Conservation (phyloP, 2,888 invertebrate genomes). For the Caprella mutica region DNA sequence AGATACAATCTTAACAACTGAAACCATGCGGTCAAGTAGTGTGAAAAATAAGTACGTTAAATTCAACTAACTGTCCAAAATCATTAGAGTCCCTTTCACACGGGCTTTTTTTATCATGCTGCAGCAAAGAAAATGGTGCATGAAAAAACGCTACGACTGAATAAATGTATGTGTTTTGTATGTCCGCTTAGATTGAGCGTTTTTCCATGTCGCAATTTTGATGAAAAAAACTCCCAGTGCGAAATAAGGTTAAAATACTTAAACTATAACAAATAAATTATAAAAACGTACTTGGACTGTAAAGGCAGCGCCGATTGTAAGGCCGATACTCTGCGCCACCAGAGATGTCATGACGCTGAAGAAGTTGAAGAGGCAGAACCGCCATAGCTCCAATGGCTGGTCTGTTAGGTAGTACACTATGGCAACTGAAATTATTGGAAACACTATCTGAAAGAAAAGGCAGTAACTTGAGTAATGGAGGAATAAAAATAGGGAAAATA, state of each 20-base stretch:
- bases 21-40: too few species aligned
- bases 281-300: conserved; percentile 54
- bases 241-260: too few species aligned
- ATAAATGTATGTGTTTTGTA: not conserved
- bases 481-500: not conserved
- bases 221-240: too few species aligned
- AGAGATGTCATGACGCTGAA: conserved; percentile 59
- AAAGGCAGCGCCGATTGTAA: conserved; percentile 60
- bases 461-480: not conserved
- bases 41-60: too few species aligned
- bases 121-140: too few species aligned
- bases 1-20: too few species aligned
- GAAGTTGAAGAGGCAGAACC: conserved; percentile 54
- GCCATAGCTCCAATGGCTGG: conserved; percentile 53
- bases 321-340: conserved; percentile 63
- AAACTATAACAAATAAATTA: too few species aligned
- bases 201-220: not conserved
- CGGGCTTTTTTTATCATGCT: too few species aligned
- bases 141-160: not conserved
- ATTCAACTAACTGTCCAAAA: too few species aligned
- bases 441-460: conserved; percentile 54
- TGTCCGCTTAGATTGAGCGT: not conserved
- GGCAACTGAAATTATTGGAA: conserved; percentile 58
- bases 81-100: too few species aligned
- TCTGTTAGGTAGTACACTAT: conserved; percentile 68